Evolutionary conservation across 2,888 invertebrate species (phyloP).

Genomic region (Papilio demoleus): DNA sequence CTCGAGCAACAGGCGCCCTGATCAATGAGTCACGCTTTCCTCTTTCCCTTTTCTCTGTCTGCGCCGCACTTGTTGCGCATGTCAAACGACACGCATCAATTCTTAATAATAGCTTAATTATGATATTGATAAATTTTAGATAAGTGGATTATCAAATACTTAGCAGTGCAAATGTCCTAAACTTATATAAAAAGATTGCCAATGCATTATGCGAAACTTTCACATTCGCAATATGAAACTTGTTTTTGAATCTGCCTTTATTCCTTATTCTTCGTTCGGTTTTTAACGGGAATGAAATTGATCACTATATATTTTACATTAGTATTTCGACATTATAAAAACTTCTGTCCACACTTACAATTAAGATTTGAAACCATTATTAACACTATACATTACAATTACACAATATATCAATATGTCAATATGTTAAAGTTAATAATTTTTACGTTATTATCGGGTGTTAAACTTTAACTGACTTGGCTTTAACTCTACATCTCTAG

Average conservation of each 20-base stretch:
- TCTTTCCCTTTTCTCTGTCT: conserved; percentile 56
- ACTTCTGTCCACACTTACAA: background rate
- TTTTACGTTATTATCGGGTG: no score
- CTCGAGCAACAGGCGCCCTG: conserved; percentile 76
- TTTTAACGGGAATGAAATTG: background rate
- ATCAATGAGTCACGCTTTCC: conserved; percentile 69
- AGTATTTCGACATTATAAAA: no score
- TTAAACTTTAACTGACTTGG: no score
- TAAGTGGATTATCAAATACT: background rate
- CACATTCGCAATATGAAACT: no score
- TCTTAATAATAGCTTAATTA: conserved; percentile 12
- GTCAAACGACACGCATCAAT: conserved; percentile 46
- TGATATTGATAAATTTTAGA: background rate
- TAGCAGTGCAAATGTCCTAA: background rate
- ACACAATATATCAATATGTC: no score
- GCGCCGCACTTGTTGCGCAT: conserved; percentile 82
- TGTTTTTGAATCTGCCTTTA: background rate
- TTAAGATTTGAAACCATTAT: no score
- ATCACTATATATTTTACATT: no score
- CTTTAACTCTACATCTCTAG: no score
- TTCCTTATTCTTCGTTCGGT: no score
- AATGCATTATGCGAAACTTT: no score
- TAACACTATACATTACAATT: background rate
- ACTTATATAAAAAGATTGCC: no score
- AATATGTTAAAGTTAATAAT: no score